Evolutionary conservation across 1,140 invertebrate genomes (phyloP).

Genomic region (Helicoverpa zea): DNA sequence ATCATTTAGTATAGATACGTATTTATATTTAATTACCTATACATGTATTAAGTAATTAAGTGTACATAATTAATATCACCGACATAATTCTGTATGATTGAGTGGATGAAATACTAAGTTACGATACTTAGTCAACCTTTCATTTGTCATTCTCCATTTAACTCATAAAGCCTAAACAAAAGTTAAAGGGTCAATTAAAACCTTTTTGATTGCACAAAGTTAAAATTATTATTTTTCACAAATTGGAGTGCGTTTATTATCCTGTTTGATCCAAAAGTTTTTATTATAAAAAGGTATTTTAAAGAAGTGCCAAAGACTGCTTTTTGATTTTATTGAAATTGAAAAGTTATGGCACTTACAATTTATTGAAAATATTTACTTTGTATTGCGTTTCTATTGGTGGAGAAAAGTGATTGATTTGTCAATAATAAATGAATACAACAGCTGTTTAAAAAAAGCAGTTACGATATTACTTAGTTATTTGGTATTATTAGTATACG

Average conservation of each 20-base stretch:
- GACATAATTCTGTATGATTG: too few relatives aligned
- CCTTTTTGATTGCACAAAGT: not conserved
- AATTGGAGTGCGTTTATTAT: constrained; percentile 10
- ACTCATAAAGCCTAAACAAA: not conserved
- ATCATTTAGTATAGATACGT: too few relatives aligned
- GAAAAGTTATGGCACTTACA: not conserved
- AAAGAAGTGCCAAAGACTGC: constrained; percentile 3
- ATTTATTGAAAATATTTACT: not conserved
- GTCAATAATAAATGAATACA: too few relatives aligned
- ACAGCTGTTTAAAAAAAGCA: too few relatives aligned
- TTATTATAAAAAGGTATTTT: constrained; percentile 7
- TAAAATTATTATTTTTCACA: constrained; percentile 8
- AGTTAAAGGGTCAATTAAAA: not conserved
- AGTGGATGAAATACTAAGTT: too few relatives aligned
- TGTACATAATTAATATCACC: too few relatives aligned
- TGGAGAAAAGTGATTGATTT: not conserved
- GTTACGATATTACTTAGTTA: too few relatives aligned
- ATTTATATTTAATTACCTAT: too few relatives aligned
- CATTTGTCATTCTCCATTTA: not conserved
- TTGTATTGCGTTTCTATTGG: not conserved
- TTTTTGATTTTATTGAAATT: constrained; percentile 13
- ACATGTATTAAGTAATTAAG: too few relatives aligned
- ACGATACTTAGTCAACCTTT: not conserved
- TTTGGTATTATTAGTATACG: too few relatives aligned
- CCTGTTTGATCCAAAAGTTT: not conserved